Evolutionary conservation across 2,888 invertebrate species (phyloP), one percentile per base, ranked within the genome.

Genomic region (Doris montereyensis): DNA sequence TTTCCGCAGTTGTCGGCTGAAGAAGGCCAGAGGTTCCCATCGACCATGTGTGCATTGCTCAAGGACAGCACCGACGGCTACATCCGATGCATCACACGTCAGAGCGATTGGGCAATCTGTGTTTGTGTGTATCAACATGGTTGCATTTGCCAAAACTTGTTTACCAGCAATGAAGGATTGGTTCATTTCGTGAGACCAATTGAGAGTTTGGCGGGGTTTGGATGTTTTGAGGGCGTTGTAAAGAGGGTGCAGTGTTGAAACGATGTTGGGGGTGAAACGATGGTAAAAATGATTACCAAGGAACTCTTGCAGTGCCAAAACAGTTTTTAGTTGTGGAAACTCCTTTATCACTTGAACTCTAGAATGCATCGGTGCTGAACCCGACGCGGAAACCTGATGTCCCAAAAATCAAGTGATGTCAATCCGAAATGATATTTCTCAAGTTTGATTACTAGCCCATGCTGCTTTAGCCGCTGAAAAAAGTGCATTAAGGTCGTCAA

Each of bases 221-320:
- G 57, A 28, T 26, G 28, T 30, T 26, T 57, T 74, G 28, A 74
- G 28, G 30, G 58, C 60, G 1, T 8, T 1, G 28, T 74, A 28
- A 28, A 74, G 30, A 24, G 60, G 60, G 26, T 17, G 60, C 2
- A 74, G 58, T 26, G 35, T 57, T 3, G 28, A 2, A 28, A 60
- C 58, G n/a, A 58, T 10, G 8, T 74, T 74, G 13, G 74, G 74
- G 17, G 30, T 28, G 32, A 60, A 74, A 1, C 60, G 74, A 21
- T 74, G 57, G 57, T 58, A 74, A 74, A 74, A 74, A 30, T 74
- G 57, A 1, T 17, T 72, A 21, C 72, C 72, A 4, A 72, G 52
- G 24, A 72, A 58, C 4, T 74, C 60, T 58, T 74, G 60, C 1
- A 74, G 30, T 2, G 28, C 74, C n/a, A 58, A 26, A 8, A 74